Evolutionary conservation across 2,888 invertebrate genomes (phyloP).

Genomic region (Corythucha ciliata): DNA sequence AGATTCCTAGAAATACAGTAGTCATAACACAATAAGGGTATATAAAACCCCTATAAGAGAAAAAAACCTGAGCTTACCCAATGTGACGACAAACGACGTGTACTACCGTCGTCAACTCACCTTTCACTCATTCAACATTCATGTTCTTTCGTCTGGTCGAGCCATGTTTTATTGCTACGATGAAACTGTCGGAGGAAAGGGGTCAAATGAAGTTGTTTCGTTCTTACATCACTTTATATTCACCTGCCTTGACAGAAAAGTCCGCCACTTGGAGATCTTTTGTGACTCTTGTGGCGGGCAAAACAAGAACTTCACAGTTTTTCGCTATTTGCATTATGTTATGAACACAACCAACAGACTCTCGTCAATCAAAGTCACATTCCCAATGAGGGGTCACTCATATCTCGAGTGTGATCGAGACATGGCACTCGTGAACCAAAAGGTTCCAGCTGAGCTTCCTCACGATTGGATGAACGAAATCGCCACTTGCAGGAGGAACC

Average conservation of each 20-base stretch:
- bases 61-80: conserved; percentile 22
- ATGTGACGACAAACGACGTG: conserved; percentile 23
- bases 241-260: conserved; percentile 21
- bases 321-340: conserved; percentile 28
- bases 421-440: conserved; percentile 21
- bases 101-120: conserved; percentile 26
- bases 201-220: conserved; percentile 25
- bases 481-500: conserved; percentile 7
- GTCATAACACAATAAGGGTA: no score
- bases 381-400: conserved; percentile 30
- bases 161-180: conserved; percentile 24
- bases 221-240: conserved; percentile 27
- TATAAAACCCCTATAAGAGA: no score
- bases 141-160: conserved; percentile 17
- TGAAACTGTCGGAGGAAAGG: conserved; percentile 25
- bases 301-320: conserved; percentile 31
- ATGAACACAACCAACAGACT: conserved; percentile 19
- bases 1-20: no score
- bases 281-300: conserved; percentile 32
- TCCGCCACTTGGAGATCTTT: conserved; percentile 25
- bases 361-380: conserved; percentile 11
- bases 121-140: conserved; percentile 23
- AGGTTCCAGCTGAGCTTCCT: conserved; percentile 15
- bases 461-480: conserved; percentile 15
- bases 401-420: conserved; percentile 35